These are phyloP conservation scores for Gavialis gangeticus DNA, from an alignment of 2,113 vertebrate species.

Conservation along the genomic window DNA sequence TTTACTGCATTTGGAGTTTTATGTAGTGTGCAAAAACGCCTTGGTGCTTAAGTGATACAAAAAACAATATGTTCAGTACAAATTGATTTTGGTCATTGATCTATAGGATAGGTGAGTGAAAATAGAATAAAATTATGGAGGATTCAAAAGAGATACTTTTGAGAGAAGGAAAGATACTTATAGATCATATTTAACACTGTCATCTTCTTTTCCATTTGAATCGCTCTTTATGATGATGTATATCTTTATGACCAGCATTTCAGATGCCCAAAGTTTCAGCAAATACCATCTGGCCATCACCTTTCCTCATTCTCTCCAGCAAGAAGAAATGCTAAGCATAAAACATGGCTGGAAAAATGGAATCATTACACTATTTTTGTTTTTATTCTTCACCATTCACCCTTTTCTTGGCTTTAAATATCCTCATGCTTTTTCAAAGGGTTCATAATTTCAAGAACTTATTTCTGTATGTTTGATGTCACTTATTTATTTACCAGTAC, in stretches of 20 bases:
- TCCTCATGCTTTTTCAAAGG: background rate
- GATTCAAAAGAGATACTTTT: background rate
- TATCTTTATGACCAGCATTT: background rate
- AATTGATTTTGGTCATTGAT: background rate
- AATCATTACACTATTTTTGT: background rate
- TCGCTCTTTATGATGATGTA: background rate
- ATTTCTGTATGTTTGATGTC: background rate
- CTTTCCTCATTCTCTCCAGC: background rate
- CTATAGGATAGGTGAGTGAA: background rate
- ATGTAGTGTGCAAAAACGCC: too few relatives aligned
- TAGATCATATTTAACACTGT: background rate
- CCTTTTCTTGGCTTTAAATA: background rate
- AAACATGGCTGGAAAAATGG: background rate
- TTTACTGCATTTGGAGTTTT: too few relatives aligned
- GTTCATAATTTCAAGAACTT: background rate
- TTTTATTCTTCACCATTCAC: background rate
- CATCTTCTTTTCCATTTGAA: background rate
- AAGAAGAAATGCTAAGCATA: background rate
- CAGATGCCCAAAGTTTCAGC: background rate
- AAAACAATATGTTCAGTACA: too few relatives aligned
- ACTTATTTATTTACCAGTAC: background rate
- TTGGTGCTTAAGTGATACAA: too few relatives aligned
- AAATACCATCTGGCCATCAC: background rate
- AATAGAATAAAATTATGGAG: background rate
- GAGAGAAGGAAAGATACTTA: background rate